Evolutionary conservation across 2,797 vertebrate genomes (phyloP).

Genomic region (Naso thynnoides): DNA sequence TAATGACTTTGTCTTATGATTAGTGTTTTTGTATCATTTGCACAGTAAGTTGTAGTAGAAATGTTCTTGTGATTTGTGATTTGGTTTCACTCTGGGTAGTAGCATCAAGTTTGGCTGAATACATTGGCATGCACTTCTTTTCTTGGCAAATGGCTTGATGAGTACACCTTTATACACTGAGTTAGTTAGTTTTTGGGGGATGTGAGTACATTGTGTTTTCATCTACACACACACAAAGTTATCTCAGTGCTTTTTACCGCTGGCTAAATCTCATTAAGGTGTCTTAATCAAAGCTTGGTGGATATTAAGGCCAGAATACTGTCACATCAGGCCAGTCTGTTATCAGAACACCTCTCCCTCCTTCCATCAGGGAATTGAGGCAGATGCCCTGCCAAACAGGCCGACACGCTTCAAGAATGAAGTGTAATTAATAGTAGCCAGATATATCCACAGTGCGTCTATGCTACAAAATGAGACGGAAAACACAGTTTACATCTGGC

Average conservation of each 20-base stretch:
- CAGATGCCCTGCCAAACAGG: constrained; percentile 20
- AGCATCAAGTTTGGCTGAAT: no score
- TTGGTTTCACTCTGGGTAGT: no score
- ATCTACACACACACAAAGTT: constrained; percentile 27
- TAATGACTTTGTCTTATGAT: background rate
- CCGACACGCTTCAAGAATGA: constrained; percentile 28
- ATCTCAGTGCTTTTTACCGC: constrained; percentile 41
- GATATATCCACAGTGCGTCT: constrained; percentile 23
- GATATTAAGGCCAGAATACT: constrained; percentile 45
- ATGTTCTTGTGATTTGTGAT: no score
- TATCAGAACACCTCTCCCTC: constrained; percentile 18
- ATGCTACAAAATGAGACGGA: constrained; percentile 13
- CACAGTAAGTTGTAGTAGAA: background rate
- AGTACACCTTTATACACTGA: constrained; percentile 6
- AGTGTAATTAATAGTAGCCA: constrained; percentile 18
- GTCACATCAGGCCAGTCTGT: constrained; percentile 47
- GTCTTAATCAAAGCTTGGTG: constrained; percentile 75
- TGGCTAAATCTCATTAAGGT: constrained; percentile 74
- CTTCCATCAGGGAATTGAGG: constrained; percentile 28
- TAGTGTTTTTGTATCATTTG: background rate
- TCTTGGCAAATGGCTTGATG: no score
- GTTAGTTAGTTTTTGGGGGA: background rate
- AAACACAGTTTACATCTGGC: constrained; percentile 1
- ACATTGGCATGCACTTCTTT: no score
- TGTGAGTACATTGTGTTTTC: constrained; percentile 26